Evolutionary conservation across 1,140 invertebrate species (phyloP).

Genomic region (Drosophila elegans): DNA sequence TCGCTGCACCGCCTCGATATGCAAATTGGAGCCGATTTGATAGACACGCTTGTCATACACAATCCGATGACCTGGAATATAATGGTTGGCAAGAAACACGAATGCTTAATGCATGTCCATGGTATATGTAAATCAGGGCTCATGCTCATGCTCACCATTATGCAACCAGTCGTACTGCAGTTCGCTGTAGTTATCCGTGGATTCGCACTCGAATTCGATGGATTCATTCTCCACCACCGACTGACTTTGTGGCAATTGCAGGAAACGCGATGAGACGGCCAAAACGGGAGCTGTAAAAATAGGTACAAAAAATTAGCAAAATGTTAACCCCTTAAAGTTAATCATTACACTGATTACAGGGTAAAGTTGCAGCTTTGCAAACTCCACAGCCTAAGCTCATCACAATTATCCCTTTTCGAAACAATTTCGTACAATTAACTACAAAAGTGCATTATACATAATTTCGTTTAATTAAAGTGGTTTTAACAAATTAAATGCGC

Average conservation of each 20-base stretch:
- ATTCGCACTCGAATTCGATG: slow-evolving; percentile 68
- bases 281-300: slow-evolving; percentile 44
- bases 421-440: slow-evolving; percentile 17
- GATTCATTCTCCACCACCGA: slow-evolving; percentile 75
- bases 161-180: slow-evolving; percentile 80
- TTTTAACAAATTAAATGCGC: slow-evolving; percentile 70
- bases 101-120: slow-evolving; percentile 10
- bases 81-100: slow-evolving; percentile 9
- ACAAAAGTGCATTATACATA: slow-evolving; percentile 57
- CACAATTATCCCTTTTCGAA: slow-evolving; percentile 10
- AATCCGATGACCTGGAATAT: slow-evolving; percentile 71
- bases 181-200: slow-evolving; percentile 59
- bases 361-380: slow-evolving; percentile 7
- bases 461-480: slow-evolving; percentile 71
- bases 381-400: slow-evolving; percentile 15
- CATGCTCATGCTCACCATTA: slow-evolving; percentile 76
- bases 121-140: slow-evolving; percentile 13
- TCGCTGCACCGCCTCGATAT: slow-evolving; percentile 74
- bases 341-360: slow-evolving; percentile 1
- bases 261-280: slow-evolving; percentile 63
- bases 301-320: slow-evolving; percentile 7
- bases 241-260: slow-evolving; percentile 70
- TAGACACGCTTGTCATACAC: slow-evolving; percentile 73
- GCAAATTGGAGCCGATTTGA: slow-evolving; percentile 75
- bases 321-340: neutral